A percentile compares a stretch with the other conserved stretches of the same genome.
Evolutionary conservation across 92 coral and sea anemone species (phyloP).

Genomic region (Phymanthus crucifer): DNA sequence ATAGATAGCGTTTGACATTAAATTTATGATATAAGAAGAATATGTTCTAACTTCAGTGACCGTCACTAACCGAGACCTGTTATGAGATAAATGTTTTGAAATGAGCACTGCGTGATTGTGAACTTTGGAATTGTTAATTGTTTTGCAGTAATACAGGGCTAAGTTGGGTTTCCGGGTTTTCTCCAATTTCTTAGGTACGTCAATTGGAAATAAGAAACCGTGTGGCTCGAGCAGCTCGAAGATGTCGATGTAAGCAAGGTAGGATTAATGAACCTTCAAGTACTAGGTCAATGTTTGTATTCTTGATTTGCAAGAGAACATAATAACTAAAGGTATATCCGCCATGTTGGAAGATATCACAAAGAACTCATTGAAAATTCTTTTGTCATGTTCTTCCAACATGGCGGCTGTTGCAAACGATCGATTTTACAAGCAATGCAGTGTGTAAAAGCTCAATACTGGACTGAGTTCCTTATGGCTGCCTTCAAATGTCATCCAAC

Average conservation of each 20-base stretch:
- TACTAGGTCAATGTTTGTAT: neutral
- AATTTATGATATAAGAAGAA: neutral
- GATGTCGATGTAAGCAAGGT: constrained; percentile 69
- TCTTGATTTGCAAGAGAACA: too few species aligned
- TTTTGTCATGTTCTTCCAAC: too few species aligned
- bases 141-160: neutral
- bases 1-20: neutral
- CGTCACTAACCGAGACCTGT: neutral
- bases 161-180: neutral
- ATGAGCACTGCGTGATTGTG: neutral
- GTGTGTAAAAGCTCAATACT: neutral
- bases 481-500: too few species aligned
- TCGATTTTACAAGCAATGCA: neutral
- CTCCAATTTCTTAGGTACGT: constrained; percentile 12
- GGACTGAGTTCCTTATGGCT: neutral
- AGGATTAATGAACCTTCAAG: neutral
- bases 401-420: too few species aligned
- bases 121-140: constrained; percentile 11
- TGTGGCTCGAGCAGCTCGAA: constrained; percentile 27
- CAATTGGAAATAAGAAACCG: constrained; percentile 38
- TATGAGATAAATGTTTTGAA: neutral
- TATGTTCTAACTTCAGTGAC: neutral
- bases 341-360: too few species aligned
- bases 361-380: too few species aligned
- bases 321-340: too few species aligned